Base-by-base conservation (phyloP, 2,888 invertebrate species). In the Mesodorylaimus sp. region DNA sequence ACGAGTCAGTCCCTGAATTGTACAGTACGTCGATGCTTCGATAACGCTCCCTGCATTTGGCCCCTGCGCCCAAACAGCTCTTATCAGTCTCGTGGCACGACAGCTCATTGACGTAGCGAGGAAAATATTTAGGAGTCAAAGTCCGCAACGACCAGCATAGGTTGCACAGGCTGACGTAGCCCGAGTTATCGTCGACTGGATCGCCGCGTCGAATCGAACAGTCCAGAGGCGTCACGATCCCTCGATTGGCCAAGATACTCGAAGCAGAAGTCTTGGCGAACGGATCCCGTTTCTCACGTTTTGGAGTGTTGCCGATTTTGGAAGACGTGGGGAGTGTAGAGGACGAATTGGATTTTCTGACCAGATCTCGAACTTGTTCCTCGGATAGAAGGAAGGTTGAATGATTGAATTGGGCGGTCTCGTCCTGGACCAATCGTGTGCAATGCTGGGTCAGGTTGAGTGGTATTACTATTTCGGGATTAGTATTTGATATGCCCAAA, bases 11-110 rank as follows among this genome's bases (percentile, higher is more conserved):
- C 13, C 26, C 44, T 10, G 24, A 7, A 26, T 43, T 43, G 26
- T 43, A 10, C 44, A 43, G 21, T 5, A 43, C 44, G 44, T 43
- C 44, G 25, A 43, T 26, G 44, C 44, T 43, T 19, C 44, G 24
- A 27, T 39, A 39, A 21, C 10, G 7, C 21, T 39, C 16, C 13
- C 21, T 7, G 21, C 41, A 39, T 21, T 5, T 39, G 7, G n/a
- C 41, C 7, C 21, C 10, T 16, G 7, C 21, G 7, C n/a, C 10
- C 21, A 39, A 16, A 21, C 41, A 39, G 7, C 21, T 21, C n/a
- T 21, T 39, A 21, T 39, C 41, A 7, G 7, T 16, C 10, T 7
- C 7, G 21, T 39, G 7, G 41, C 41, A 39, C 16, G 41, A 19
- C 21, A 7, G 10, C 21, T 39, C 41, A 21, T 39, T 39, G 41